Evolutionary conservation across 2,113 vertebrate genomes (phyloP).

Genomic region (Neodontobutis hainanensis): DNA sequence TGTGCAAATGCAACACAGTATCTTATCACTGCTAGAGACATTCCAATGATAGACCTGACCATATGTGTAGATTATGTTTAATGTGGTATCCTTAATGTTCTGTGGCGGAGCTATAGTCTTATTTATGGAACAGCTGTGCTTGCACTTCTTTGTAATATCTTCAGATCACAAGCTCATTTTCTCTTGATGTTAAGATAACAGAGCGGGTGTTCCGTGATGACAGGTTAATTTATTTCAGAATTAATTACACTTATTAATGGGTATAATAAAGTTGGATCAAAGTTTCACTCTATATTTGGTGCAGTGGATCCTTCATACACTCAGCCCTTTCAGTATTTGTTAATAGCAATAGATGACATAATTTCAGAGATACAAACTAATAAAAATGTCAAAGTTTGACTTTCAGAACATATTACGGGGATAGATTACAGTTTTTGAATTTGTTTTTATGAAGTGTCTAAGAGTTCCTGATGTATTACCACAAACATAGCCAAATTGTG

Average conservation of each 20-base stretch:
- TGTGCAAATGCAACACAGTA: background rate
- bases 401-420: no score
- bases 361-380: no score
- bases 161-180: background rate
- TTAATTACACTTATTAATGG: constrained; percentile 1
- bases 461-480: no score
- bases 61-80: background rate
- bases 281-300: no score
- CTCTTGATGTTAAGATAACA: background rate
- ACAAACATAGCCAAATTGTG: no score
- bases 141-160: background rate
- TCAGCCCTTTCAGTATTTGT: background rate
- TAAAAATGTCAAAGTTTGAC: no score
- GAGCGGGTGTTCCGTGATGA: background rate
- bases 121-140: constrained; percentile 6
- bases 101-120: background rate
- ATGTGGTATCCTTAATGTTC: background rate
- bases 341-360: background rate
- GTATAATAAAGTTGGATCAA: no score
- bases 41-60: background rate
- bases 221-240: background rate
- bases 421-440: no score
- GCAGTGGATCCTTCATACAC: background rate
- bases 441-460: no score
- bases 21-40: background rate